Evolutionary conservation across 2,888 invertebrate genomes (phyloP), one percentile per base, ranked within the genome.

Genomic region (Disparrhopalites patrizii): DNA sequence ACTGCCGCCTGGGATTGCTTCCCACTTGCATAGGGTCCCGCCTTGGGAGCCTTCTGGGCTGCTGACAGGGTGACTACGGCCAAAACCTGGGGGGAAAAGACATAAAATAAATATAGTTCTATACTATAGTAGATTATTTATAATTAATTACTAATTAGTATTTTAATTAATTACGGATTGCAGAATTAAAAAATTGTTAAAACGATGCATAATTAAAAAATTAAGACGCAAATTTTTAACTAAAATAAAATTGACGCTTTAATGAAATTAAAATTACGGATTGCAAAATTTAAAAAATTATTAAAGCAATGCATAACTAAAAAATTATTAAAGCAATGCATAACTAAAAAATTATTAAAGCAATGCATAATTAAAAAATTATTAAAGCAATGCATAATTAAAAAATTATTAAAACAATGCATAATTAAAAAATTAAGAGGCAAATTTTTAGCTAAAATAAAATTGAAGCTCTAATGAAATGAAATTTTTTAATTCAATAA

Each of bases 1-100:
- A 65, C 20, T 7, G 3, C 3, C 3, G 69, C 63, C 15, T 43
- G 27, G 13, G 66, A 64, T 50, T 60, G 56, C 51, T 66, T 60
- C 13, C 58, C 70, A 15, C 62, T 58, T 28, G 47, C 61, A 28
- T 27, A 18, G 13, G 54, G 40, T 13, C 65, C 58, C 25, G 51
- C 58, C 51, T 68, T 68, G 33, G 56, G 51, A 4, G 69, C 62
- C 58, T 70, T 72, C 51, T 73, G 73, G 33, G 73, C 70, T n/a
- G 62, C 38, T 31, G 69, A 43, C 7, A 73, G 38, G 10, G 55
- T 47, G 1, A 47, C 33, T 5, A 55, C 56, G 13, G 56, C 56
- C 33, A 55, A 18, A 1, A 62, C 5, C 62, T 62, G 27, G 27
- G 25, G n/a, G n/a, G n/a, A n/a, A n/a, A n/a, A n/a, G n/a, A n/a